phyloP scores from a whole-genome alignment of 2,113 vertebrate species.

The Opisthocomus hoazin region DNA sequence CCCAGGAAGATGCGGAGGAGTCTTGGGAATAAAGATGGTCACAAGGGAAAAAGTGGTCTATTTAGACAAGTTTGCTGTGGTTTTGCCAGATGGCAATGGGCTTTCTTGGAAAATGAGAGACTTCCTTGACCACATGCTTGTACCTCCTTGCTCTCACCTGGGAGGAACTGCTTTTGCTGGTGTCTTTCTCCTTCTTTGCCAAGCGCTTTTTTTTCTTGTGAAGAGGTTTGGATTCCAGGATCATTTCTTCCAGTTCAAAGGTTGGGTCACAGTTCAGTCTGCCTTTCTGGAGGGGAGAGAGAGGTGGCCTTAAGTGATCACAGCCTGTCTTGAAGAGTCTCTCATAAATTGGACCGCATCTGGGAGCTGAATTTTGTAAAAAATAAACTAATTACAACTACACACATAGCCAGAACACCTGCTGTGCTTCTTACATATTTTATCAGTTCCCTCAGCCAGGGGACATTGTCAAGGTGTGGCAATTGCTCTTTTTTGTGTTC shows the following conservation, averaged over 20 bases:
- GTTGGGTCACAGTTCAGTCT: conserved; percentile 94
- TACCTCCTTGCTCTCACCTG: conserved; percentile 72
- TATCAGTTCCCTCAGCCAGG: neutral
- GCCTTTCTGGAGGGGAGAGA: conserved; percentile 76
- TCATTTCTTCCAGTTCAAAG: conserved; percentile 99
- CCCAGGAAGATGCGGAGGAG: neutral
- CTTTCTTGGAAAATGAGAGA: neutral
- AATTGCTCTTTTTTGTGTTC: neutral
- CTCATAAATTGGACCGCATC: neutral
- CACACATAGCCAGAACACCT: neutral
- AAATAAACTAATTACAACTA: neutral
- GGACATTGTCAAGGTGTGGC: neutral
- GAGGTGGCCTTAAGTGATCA: neutral
- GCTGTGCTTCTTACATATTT: neutral
- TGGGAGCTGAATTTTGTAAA: neutral
- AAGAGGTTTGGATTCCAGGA: conserved; percentile 94
- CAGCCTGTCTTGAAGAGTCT: neutral
- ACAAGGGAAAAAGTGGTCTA: neutral
- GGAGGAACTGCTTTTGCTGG: conserved; percentile 75
- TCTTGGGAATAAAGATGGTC: neutral
- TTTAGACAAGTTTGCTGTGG: neutral
- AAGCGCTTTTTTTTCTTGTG: conserved; percentile 98
- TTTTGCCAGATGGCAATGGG: neutral
- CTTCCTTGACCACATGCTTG: too few relatives aligned
- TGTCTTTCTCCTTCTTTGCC: conserved; percentile 85